A percentile compares a stretch with the other conserved stretches of the same genome.
Evolutionary conservation across 1,140 invertebrate species (phyloP).

Genomic region (Drosophila ambigua): DNA sequence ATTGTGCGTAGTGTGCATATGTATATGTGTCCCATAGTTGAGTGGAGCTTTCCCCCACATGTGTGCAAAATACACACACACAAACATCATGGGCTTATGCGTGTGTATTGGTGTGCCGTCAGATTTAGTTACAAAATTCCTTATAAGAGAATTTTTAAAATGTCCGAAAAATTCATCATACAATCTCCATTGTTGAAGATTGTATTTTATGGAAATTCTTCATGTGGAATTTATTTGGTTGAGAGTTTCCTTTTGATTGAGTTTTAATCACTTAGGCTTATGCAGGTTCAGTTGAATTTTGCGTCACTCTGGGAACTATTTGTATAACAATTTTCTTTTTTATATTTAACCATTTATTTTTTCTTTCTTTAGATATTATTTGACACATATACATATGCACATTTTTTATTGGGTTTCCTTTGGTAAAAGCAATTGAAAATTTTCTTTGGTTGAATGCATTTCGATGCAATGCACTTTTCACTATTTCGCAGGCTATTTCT

Average conservation of each 20-base stretch:
- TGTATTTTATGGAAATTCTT: neutral
- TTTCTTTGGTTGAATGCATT: slow-evolving; percentile 37
- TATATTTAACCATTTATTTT: neutral
- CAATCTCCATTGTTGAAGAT: slow-evolving; percentile 13
- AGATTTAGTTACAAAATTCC: slow-evolving; percentile 83
- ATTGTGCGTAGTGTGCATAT: slow-evolving; percentile 69
- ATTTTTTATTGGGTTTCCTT: slow-evolving; percentile 24
- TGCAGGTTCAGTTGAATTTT: neutral
- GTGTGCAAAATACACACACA: slow-evolving; percentile 56
- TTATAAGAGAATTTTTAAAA: slow-evolving; percentile 78
- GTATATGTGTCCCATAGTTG: slow-evolving; percentile 33
- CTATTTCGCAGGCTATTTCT: slow-evolving; percentile 15
- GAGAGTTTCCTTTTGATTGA: slow-evolving; percentile 4
- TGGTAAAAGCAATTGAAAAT: slow-evolving; percentile 1
- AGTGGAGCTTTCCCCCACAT: slow-evolving; percentile 58
- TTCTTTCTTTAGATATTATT: slow-evolving; percentile 15
- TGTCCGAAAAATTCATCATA: slow-evolving; percentile 53
- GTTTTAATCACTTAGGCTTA: slow-evolving; percentile 32
- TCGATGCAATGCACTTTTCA: slow-evolving; percentile 62
- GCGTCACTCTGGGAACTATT: slow-evolving; percentile 3
- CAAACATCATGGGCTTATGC: neutral
- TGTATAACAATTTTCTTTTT: neutral
- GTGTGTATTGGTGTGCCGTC: slow-evolving; percentile 51
- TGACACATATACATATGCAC: slow-evolving; percentile 70
- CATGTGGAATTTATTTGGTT: slow-evolving; percentile 11